Conservation (phyloP, 2,888 invertebrate species). For the Pterostichus niger region DNA sequence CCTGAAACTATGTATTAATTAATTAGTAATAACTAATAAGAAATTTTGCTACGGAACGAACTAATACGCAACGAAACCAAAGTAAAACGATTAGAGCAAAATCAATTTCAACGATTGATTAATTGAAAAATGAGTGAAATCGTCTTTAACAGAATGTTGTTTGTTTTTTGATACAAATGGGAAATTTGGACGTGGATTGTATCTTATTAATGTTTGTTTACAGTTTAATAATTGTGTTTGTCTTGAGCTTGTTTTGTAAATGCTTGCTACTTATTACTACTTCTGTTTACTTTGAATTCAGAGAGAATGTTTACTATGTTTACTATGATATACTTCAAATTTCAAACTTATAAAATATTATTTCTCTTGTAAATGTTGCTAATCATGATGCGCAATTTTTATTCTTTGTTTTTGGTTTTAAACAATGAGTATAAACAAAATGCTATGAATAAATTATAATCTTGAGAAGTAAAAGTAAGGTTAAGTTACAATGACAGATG, state of each 20-base stretch:
- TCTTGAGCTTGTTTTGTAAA: constrained; percentile 13
- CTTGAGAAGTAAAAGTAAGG: too few species aligned
- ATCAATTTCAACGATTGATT: too few species aligned
- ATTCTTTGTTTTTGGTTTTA: too few species aligned
- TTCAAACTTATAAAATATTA: constrained; percentile 26
- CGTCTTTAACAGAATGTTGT: constrained; percentile 26
- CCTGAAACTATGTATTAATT: too few species aligned
- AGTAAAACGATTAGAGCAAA: too few species aligned
- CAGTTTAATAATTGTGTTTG: constrained; percentile 43
- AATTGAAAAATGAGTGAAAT: constrained; percentile 15
- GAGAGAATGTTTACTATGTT: constrained; percentile 23
- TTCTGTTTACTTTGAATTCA: constrained; percentile 24
- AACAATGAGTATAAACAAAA: too few species aligned
- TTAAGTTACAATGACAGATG: too few species aligned
- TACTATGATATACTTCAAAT: neutral
- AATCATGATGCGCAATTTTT: too few species aligned
- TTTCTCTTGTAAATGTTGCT: neutral
- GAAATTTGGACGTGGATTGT: neutral
- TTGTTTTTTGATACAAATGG: constrained; percentile 10
- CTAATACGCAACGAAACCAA: too few species aligned
- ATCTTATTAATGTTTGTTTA: constrained; percentile 44
- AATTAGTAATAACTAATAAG: too few species aligned
- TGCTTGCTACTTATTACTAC: constrained; percentile 30
- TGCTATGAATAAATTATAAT: too few species aligned
- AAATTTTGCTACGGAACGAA: too few species aligned